Evolutionary conservation across 2,113 vertebrate species (phyloP).

Genomic region (Sinocyclocheilus rhinocerous): DNA sequence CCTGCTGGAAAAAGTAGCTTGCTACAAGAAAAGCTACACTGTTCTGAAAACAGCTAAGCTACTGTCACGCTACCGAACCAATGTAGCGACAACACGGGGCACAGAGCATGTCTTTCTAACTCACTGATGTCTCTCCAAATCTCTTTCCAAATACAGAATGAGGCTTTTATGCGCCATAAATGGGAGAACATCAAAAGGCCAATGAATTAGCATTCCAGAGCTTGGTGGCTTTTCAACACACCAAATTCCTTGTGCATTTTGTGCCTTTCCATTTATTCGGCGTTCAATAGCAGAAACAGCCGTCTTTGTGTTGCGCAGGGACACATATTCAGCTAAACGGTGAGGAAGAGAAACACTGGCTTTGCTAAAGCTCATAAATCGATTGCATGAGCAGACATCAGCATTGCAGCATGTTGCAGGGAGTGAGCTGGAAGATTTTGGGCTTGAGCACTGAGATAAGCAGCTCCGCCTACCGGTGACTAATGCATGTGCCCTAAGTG

Average conservation of each 20-base stretch:
- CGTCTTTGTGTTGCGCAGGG: neutral
- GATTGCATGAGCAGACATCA: constrained; percentile 46
- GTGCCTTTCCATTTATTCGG: neutral
- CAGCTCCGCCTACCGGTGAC: constrained; percentile 47
- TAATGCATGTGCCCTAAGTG: neutral
- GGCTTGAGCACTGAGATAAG: constrained; percentile 34
- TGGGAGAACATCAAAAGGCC: constrained; percentile 40
- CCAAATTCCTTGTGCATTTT: neutral
- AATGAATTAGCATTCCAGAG: constrained; percentile 3
- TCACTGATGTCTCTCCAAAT: constrained; percentile 20
- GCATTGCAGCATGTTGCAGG: constrained; percentile 51
- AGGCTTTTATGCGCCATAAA: constrained; percentile 44
- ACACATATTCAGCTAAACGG: neutral
- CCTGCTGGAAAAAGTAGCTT: neutral
- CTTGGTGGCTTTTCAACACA: constrained; percentile 42
- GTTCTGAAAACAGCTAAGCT: constrained; percentile 27
- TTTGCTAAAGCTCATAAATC: constrained; percentile 3
- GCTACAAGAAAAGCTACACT: neutral
- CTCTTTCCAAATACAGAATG: constrained; percentile 24
- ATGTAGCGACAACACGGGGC: neutral
- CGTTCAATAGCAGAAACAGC: neutral
- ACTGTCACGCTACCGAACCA: constrained; percentile 12
- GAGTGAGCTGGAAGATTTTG: neutral
- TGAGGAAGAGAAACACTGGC: neutral
- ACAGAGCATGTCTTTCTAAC: neutral